Conservation (phyloP, 2,113 vertebrate species). For the Paradoxurus hermaphroditus region DNA sequence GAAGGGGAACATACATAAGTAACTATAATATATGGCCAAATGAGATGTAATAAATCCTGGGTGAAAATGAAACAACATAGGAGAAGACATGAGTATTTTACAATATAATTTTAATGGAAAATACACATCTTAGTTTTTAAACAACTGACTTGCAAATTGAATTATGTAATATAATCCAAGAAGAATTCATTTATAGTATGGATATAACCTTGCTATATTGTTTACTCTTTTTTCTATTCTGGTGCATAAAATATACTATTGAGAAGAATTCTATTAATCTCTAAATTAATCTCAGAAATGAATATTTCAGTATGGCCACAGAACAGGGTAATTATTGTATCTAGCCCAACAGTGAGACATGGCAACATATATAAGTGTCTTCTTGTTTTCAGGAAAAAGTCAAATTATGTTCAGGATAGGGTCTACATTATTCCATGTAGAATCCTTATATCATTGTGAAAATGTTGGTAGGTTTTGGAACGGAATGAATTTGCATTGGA, state of each 20-base stretch:
- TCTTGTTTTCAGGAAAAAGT: not conserved
- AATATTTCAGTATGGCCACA: not conserved
- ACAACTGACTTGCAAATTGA: not conserved
- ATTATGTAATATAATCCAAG: not conserved
- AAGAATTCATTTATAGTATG: conserved; percentile 14
- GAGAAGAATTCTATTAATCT: not conserved
- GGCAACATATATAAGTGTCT: not conserved
- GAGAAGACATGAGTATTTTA: not conserved
- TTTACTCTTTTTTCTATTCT: not conserved
- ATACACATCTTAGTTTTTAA: not conserved
- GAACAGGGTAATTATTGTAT: not conserved
- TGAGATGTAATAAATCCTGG: not conserved
- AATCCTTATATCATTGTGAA: not conserved
- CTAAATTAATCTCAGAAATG: not conserved
- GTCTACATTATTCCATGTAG: not conserved
- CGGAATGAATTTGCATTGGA: not conserved
- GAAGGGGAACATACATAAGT: not conserved
- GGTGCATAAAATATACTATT: not conserved
- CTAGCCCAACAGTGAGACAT: not conserved
- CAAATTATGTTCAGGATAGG: not conserved
- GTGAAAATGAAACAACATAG: not conserved
- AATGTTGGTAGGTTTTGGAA: not conserved
- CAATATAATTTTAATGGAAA: not conserved
- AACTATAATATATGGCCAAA: not conserved
- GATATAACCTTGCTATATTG: not conserved